Percentiles rank a stretch among this genome's conserved stretches.
These are phyloP conservation scores for Lepus townsendii DNA, from an alignment of 2,797 vertebrate species.

Conservation along the genomic window DNA sequence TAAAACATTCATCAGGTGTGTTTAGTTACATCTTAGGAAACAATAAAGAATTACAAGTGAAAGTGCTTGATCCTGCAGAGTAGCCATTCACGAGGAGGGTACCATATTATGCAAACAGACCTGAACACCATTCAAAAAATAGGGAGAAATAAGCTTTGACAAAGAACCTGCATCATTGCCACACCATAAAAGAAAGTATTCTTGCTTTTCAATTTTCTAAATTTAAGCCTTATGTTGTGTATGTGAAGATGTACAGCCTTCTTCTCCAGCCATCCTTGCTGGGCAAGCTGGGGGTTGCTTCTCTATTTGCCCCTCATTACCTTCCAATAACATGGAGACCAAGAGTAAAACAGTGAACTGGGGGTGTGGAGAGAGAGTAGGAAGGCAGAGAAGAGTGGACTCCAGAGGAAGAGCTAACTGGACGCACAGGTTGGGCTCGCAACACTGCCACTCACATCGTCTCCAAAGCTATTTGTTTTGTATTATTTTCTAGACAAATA, in stretches of 20 bases:
- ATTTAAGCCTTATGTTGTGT: slow-evolving; percentile 21
- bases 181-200: slow-evolving; percentile 16
- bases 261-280: neutral
- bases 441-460: neutral
- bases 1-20: slow-evolving; percentile 27
- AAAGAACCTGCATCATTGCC: neutral
- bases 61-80: neutral
- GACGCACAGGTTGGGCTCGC: neutral
- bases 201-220: neutral
- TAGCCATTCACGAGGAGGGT: neutral
- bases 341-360: neutral
- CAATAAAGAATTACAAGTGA: slow-evolving; percentile 6
- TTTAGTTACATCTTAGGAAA: slow-evolving; percentile 6
- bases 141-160: neutral
- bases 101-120: neutral
- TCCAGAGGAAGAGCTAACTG: neutral
- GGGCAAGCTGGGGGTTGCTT: neutral
- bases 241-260: neutral
- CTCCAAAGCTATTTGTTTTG: neutral
- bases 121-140: neutral
- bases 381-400: neutral
- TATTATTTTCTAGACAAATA: neutral
- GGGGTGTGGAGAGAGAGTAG: neutral
- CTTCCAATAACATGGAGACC: neutral
- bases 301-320: neutral